Conservation (phyloP, 2,888 invertebrate genomes). For the Sussaba pulchella region DNA sequence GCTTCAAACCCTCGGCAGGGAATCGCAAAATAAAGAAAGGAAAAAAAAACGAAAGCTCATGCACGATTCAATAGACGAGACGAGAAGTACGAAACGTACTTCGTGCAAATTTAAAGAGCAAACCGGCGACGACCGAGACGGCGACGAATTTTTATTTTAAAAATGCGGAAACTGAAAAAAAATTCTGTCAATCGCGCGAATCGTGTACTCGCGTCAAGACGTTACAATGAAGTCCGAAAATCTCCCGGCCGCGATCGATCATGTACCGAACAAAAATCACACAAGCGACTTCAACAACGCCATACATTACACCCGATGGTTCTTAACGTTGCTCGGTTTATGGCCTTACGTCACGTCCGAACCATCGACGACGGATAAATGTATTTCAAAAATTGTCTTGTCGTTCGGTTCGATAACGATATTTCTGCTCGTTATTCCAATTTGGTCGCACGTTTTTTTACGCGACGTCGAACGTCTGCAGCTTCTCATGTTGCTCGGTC, state of each 20-base stretch:
- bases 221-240: neutral
- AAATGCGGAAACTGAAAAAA: neutral
- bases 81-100: neutral
- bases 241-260: neutral
- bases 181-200: neutral
- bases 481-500: conserved; percentile 21
- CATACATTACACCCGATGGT: conserved; percentile 41
- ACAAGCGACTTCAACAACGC: conserved; percentile 32
- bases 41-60: neutral
- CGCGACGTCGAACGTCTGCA: neutral
- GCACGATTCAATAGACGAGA: neutral
- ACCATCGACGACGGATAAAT: conserved; percentile 21
- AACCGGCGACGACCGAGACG: neutral
- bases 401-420: conserved; percentile 19
- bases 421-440: conserved; percentile 28
- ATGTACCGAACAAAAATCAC: conserved; percentile 21
- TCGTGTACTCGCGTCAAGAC: neutral
- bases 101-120: neutral
- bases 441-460: conserved; percentile 10
- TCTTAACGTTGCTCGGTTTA: conserved; percentile 54
- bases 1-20: no score
- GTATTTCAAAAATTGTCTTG: conserved; percentile 8
- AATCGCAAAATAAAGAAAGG: neutral
- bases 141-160: neutral
- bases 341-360: conserved; percentile 37